phyloP scores from a whole-genome alignment of 2,888 invertebrate genomes.

The Orthosia cruda region DNA sequence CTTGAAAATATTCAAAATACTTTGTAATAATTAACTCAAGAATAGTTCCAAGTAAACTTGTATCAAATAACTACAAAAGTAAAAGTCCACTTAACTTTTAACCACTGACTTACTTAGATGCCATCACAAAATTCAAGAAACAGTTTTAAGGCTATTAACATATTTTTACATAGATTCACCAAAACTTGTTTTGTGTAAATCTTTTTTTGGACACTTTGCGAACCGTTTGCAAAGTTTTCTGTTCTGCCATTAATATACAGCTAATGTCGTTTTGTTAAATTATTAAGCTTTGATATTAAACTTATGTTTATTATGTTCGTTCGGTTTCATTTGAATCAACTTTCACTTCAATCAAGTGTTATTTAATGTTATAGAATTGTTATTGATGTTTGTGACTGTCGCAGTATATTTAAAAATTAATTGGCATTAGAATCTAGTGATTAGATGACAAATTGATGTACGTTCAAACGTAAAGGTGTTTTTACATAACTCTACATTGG shows the following conservation, averaged over 20 bases:
- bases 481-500: background rate
- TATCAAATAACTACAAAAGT: background rate
- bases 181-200: constrained; percentile 48
- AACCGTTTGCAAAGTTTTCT: constrained; percentile 25
- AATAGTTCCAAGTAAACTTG: background rate
- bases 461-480: background rate
- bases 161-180: constrained; percentile 34
- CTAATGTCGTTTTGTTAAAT: constrained; percentile 16
- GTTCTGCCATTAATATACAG: constrained; percentile 5
- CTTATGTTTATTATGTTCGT: constrained; percentile 7
- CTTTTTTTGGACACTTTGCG: constrained; percentile 35
- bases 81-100: constrained; percentile 9
- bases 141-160: constrained; percentile 32
- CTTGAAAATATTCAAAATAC: constrained; percentile 1
- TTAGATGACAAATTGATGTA: constrained; percentile 1
- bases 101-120: constrained; percentile 16
- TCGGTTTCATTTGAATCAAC: constrained; percentile 38
- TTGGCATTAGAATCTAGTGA: background rate
- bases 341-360: constrained; percentile 38
- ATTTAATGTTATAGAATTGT: background rate
- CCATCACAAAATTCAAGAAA: background rate
- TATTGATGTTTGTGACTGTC: background rate
- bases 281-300: constrained; percentile 13
- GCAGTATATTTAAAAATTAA: background rate
- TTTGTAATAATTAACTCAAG: background rate